Conservation (phyloP, 2,113 vertebrate species). For the Picathartes gymnocephalus region DNA sequence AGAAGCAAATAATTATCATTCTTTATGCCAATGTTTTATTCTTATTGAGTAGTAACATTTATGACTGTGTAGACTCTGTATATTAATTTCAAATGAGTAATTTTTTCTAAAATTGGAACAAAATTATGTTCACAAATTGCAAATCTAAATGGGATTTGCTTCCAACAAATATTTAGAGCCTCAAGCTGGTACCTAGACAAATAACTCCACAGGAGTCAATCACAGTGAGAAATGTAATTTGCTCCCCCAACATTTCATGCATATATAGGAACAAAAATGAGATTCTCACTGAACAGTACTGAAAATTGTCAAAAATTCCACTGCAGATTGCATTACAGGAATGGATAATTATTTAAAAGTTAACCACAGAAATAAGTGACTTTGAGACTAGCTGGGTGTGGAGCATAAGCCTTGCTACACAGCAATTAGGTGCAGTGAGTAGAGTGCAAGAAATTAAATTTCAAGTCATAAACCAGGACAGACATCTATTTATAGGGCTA, state of each 20-base stretch:
- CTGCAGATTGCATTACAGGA: not conserved
- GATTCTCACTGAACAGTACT: not conserved
- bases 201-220: not conserved
- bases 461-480: not conserved
- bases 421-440: not conserved
- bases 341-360: not conserved
- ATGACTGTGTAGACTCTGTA: not conserved
- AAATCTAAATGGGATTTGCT: not conserved
- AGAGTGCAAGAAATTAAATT: conserved; percentile 16
- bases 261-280: not conserved
- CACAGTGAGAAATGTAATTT: not conserved
- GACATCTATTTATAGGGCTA: not conserved
- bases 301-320: not conserved
- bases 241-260: not conserved
- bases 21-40: not conserved
- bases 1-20: not conserved
- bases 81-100: not conserved
- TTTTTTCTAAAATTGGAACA: not conserved
- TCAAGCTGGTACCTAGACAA: not conserved
- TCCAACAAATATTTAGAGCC: not conserved
- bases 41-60: not conserved
- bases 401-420: not conserved
- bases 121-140: not conserved
- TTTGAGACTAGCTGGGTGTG: not conserved
- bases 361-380: not conserved